Conservation (phyloP, 1,140 invertebrate species). For the Cyclina sinensis region DNA sequence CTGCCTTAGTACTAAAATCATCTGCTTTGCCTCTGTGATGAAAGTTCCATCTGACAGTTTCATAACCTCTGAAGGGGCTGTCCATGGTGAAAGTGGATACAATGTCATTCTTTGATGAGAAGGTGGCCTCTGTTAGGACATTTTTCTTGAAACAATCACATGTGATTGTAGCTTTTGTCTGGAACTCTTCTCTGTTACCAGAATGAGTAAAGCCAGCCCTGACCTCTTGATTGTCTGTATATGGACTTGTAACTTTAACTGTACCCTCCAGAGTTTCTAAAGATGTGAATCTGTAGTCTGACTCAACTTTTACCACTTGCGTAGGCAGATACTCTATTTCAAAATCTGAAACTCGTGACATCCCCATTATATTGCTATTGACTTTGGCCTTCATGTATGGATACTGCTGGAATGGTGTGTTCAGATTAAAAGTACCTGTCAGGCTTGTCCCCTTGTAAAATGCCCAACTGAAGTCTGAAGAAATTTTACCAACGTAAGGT, state of each 20-base stretch:
- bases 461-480: constrained; percentile 49
- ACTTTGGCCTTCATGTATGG: constrained; percentile 68
- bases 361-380: constrained; percentile 53
- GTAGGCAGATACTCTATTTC: constrained; percentile 72
- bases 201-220: constrained; percentile 48
- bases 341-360: constrained; percentile 60
- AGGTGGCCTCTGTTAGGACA: constrained; percentile 59
- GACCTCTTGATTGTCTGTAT: constrained; percentile 58
- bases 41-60: constrained; percentile 69
- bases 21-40: constrained; percentile 64
- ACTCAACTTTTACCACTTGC: constrained; percentile 61
- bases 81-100: constrained; percentile 62
- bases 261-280: constrained; percentile 66
- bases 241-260: constrained; percentile 71
- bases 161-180: constrained; percentile 59
- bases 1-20: constrained; percentile 64
- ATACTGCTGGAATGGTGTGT: constrained; percentile 67
- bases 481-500: constrained; percentile 69
- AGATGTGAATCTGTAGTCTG: constrained; percentile 41
- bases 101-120: constrained; percentile 36
- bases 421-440: constrained; percentile 63
- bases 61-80: constrained; percentile 73
- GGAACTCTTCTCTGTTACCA: constrained; percentile 51
- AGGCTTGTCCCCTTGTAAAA: constrained; percentile 48
- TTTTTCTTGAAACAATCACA: constrained; percentile 47